Conservation (phyloP, 2,113 vertebrate genomes). For the Sarotherodon lohbergeri region DNA sequence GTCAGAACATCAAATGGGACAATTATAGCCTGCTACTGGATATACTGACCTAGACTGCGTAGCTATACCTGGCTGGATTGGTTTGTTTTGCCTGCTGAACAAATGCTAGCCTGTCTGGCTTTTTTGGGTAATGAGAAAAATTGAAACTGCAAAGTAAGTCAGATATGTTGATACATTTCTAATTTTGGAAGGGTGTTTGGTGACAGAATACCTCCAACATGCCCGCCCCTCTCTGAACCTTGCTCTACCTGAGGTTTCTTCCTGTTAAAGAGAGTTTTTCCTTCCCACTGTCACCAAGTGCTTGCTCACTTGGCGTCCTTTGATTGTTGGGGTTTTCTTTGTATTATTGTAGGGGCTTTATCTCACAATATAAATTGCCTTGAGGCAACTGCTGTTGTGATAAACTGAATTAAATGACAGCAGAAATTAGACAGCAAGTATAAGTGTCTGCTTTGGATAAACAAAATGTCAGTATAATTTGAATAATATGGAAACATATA, state of each 20-base stretch:
- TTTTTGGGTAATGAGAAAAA: not conserved
- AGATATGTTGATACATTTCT: not conserved
- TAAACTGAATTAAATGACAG: not conserved
- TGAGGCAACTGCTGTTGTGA: not conserved
- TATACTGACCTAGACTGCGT: not conserved
- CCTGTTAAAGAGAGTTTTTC: not conserved
- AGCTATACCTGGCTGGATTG: not conserved
- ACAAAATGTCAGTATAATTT: not conserved
- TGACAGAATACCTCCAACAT: not conserved
- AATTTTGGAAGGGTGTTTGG: not conserved
- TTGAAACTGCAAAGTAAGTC: not conserved
- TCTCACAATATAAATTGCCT: not conserved
- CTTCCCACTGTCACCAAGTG: not conserved
- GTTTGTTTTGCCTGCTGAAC: not conserved
- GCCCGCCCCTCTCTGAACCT: not conserved
- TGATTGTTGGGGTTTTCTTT: not conserved
- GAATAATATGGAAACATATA: not conserved
- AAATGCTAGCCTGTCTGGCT: not conserved
- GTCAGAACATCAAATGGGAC: not conserved
- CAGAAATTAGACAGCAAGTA: not conserved
- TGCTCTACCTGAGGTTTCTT: not conserved
- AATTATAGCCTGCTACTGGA: not conserved
- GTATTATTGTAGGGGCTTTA: not conserved
- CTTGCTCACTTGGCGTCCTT: not conserved
- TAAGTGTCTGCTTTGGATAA: not conserved